Evolutionary conservation across 2,888 invertebrate genomes (phyloP).

Genomic region (Fragum sueziense): DNA sequence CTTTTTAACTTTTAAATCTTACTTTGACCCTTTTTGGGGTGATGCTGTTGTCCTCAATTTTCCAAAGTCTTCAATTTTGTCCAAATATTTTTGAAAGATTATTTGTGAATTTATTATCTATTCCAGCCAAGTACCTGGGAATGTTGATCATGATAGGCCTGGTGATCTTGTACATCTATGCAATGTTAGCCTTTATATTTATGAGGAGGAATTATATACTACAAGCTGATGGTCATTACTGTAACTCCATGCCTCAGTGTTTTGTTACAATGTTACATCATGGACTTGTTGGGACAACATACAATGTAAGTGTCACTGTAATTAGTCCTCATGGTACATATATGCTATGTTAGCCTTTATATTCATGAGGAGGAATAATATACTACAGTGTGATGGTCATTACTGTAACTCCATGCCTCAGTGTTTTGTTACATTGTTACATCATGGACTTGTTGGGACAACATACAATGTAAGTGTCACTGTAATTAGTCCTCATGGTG

Average conservation of each 20-base stretch:
- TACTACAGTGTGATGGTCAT: background rate
- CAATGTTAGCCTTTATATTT: conserved; percentile 5
- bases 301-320: background rate
- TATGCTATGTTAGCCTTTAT: conserved; percentile 7
- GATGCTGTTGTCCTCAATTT: no score
- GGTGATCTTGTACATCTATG: conserved; percentile 13
- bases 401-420: conserved; percentile 21
- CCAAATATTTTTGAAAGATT: no score
- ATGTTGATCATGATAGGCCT: background rate
- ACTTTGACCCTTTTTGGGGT: no score
- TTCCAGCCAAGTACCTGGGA: conserved; percentile 5
- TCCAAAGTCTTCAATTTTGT: no score
- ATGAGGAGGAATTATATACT: background rate
- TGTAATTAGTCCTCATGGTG: no score
- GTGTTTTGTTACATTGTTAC: conserved; percentile 13
- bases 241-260: conserved; percentile 20
- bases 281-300: conserved; percentile 8
- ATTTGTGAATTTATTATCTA: background rate
- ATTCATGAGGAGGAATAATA: background rate
- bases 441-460: conserved; percentile 11
- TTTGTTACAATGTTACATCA: conserved; percentile 16
- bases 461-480: background rate
- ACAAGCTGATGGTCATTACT: conserved; percentile 4
- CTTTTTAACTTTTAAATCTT: no score
- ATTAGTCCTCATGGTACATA: no score